Evolutionary conservation across 2,797 vertebrate species (phyloP).

Genomic region (Merluccius polli): DNA sequence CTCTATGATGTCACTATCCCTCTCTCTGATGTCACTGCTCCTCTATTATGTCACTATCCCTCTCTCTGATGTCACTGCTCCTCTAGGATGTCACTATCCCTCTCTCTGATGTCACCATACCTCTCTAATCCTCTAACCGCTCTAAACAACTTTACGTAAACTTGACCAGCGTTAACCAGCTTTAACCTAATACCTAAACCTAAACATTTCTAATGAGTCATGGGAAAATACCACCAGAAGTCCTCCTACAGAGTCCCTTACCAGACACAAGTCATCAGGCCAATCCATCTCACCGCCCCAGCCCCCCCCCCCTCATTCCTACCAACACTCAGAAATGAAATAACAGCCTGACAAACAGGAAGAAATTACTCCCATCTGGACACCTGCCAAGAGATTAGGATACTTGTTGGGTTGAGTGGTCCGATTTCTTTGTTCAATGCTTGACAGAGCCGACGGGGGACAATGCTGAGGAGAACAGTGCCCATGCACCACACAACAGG

Average conservation of each 20-base stretch:
- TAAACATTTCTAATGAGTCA: not conserved
- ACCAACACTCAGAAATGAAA: slow-evolving; percentile 47
- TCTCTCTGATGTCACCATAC: no score
- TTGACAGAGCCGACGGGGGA: slow-evolving; percentile 29
- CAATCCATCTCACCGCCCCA: slow-evolving; percentile 27
- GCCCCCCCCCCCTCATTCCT: slow-evolving; percentile 53
- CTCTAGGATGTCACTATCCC: no score
- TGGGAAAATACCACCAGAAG: not conserved
- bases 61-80: no score
- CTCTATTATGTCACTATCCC: no score
- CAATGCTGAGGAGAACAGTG: not conserved
- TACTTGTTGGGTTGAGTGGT: slow-evolving; percentile 43
- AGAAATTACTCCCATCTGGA: slow-evolving; percentile 49
- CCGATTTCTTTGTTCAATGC: slow-evolving; percentile 48
- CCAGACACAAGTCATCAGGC: slow-evolving; percentile 46
- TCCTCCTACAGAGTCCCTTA: not conserved
- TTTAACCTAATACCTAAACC: not conserved
- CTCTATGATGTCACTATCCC: no score
- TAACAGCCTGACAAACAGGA: slow-evolving; percentile 59
- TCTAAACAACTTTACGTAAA: not conserved
- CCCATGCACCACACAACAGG: not conserved
- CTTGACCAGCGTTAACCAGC: not conserved
- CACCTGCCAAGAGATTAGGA: slow-evolving; percentile 67
- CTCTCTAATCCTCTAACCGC: not conserved
- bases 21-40: no score